These are phyloP conservation scores for Proteles cristata DNA, from an alignment of 2,113 vertebrate genomes.

Conservation along the genomic window DNA sequence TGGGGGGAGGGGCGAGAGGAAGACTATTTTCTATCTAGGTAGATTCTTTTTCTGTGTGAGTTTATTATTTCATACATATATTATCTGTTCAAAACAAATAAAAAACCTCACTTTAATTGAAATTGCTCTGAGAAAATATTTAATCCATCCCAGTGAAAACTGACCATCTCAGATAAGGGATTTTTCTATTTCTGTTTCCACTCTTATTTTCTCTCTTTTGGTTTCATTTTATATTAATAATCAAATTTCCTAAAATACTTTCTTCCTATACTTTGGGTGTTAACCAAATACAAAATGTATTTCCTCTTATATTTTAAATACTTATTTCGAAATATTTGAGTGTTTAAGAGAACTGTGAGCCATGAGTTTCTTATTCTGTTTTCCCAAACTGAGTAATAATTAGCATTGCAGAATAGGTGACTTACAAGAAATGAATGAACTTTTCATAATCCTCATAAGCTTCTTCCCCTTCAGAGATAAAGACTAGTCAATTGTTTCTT, in stretches of 20 bases:
- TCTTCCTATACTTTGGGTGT: neutral
- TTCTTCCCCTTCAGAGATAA: neutral
- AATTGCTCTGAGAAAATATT: constrained; percentile 7
- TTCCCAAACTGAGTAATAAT: neutral
- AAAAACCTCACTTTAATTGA: neutral
- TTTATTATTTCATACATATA: neutral
- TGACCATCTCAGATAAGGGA: neutral
- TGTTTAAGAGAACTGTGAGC: neutral
- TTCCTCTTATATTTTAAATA: constrained; percentile 29
- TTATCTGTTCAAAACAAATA: constrained; percentile 6
- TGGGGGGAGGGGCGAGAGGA: neutral
- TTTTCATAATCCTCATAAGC: neutral
- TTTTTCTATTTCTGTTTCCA: neutral
- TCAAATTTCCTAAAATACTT: neutral
- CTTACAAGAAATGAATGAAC: neutral
- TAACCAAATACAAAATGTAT: neutral
- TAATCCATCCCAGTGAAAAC: neutral
- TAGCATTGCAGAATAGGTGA: neutral
- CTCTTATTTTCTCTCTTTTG: neutral
- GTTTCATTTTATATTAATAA: constrained; percentile 1
- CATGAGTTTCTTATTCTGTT: neutral
- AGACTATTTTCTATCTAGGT: neutral
- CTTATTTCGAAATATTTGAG: neutral
- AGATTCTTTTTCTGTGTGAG: neutral
- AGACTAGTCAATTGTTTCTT: neutral